Base-by-base conservation (phyloP, 2,888 invertebrate genomes). In the Trachelus tabidus region DNA sequence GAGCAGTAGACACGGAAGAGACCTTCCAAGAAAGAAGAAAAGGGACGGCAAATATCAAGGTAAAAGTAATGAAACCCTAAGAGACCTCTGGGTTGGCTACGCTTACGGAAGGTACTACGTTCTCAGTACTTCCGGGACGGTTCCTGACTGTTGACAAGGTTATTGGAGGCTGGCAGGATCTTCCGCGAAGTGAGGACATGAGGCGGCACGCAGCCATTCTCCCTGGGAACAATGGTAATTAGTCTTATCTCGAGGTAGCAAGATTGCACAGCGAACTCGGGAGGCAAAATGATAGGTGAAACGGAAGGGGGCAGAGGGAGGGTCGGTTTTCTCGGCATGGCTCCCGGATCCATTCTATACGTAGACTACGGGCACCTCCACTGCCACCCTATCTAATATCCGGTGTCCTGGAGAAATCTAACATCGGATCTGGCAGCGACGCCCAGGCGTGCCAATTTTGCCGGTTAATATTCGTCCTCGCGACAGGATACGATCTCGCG, bases 141-240 rank as follows among this genome's bases (percentile, higher is more conserved):
- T 80, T 81, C 85, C 81, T 85, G 84, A 83, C 85, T 85, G 79
- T 81, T 81, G 81, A 83, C 85, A 83, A 37, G 76, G 82, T 85
- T 86, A 86, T 87, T 85, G 83, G 82, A 85, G 84, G 83, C 79
- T 82, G 40, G 40, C 15, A 40, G 40, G 40, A 40, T 40, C 6
- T 4, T 40, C 15, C 40, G 40, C 40, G 6, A 40, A 15, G 40
- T 2, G 30, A 84, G 84, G 82, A 82, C 81, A 81, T 77, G 82
- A 81, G 82, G 81, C 77, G 85, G 81, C 83, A 82, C 80, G 79
- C 11, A 84, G 79, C 82, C 79, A 87, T 85, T 87, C 87, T 86
- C 83, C 56, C 77, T 77, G 82, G 84, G 84, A 87, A 87, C 86
- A 88, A 88, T 88, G 85, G 87, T 87, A 88, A 88, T 88, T 88